Conservation (phyloP, 2,797 vertebrate species). For the Leucoraja ocellata region DNA sequence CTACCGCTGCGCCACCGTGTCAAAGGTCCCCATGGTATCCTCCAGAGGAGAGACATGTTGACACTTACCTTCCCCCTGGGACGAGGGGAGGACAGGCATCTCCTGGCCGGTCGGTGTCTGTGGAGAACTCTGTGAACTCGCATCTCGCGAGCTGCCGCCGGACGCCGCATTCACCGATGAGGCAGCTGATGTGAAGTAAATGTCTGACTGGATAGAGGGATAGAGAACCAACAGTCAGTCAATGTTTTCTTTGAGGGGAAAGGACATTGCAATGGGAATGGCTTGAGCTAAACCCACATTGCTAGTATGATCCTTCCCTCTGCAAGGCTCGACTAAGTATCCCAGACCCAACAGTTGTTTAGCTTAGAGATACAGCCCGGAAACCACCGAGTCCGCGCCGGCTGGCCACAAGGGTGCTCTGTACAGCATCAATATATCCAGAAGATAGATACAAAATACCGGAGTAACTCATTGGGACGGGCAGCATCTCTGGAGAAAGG, state of each 20-base stretch:
- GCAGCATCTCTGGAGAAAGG: no score
- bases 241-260: background rate
- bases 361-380: no score
- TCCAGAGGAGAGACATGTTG: background rate
- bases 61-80: conserved; percentile 77
- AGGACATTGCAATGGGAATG: background rate
- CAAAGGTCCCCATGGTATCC: no score
- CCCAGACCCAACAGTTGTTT: background rate
- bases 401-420: background rate
- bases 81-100: conserved; percentile 71
- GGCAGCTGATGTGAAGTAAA: conserved; percentile 84
- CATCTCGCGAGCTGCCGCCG: conserved; percentile 78
- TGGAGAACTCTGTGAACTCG: conserved; percentile 79
- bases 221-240: background rate
- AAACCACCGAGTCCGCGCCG: no score
- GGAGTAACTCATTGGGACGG: no score
- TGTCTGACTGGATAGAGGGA: conserved; percentile 71
- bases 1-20: no score
- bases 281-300: background rate
- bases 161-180: conserved; percentile 74
- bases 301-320: no score
- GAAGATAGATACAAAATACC: no score
- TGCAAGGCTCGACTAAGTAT: background rate
- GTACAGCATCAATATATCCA: background rate
- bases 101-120: conserved; percentile 82